phyloP scores from a whole-genome alignment of 2,797 vertebrate species.

The Kryptopterus vitreolus region DNA sequence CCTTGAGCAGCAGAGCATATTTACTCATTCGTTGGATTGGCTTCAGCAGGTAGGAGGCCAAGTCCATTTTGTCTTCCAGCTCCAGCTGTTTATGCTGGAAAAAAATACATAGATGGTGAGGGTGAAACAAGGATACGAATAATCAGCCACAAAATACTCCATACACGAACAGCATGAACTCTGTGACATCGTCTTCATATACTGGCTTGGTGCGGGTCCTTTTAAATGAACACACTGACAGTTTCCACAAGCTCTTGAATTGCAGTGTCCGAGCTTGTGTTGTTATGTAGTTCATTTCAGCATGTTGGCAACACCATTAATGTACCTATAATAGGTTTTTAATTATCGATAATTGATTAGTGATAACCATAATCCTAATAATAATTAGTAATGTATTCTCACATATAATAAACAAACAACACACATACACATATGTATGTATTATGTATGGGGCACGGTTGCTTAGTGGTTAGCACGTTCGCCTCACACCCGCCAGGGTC shows the following conservation, averaged over 20 bases:
- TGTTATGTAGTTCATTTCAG: not conserved
- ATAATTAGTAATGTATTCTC: no score
- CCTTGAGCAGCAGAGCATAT: constrained; percentile 81
- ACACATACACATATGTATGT: no score
- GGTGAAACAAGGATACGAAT: not conserved
- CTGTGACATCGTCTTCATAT: not conserved
- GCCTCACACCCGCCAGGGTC: no score
- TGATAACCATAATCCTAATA: no score
- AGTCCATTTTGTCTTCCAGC: constrained; percentile 82
- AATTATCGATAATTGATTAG: no score
- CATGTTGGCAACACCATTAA: not conserved
- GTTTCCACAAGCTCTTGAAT: not conserved
- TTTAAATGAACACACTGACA: not conserved
- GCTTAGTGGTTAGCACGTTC: no score
- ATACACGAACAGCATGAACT: not conserved
- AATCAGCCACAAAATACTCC: not conserved
- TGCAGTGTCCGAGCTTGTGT: not conserved
- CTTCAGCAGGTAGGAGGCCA: constrained; percentile 74
- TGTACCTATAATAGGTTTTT: not conserved
- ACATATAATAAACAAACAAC: no score
- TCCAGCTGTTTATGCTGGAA: constrained; percentile 81
- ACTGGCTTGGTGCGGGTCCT: not conserved
- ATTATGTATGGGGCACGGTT: no score
- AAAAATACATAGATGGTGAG: not conserved
- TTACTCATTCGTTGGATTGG: constrained; percentile 85